Evolutionary conservation across 2,797 vertebrate species (phyloP).

Genomic region (Cheirogaleus major): DNA sequence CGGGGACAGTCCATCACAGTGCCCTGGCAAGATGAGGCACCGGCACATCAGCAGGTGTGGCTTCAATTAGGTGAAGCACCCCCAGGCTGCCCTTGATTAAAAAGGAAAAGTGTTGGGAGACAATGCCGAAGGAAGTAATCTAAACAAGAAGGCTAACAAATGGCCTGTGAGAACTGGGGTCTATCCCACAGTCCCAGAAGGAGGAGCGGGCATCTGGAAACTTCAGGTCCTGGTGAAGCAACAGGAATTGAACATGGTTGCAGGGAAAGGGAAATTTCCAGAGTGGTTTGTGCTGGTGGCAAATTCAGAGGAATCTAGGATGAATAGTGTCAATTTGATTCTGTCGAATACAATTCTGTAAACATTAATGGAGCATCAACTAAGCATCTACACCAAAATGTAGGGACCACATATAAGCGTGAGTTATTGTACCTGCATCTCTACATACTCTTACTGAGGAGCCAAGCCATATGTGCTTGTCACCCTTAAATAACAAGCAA

Average conservation of each 20-base stretch:
- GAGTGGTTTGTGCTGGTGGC: background rate
- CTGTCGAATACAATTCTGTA: background rate
- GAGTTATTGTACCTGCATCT: constrained; percentile 32
- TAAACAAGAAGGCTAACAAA: constrained; percentile 36
- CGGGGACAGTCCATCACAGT: background rate
- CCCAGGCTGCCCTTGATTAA: constrained; percentile 14
- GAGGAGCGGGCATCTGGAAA: background rate
- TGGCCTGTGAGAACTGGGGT: background rate
- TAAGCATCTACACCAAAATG: constrained; percentile 8
- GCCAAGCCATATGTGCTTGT: constrained; percentile 45
- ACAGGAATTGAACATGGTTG: background rate
- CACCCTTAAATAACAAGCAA: constrained; percentile 61
- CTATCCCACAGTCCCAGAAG: background rate
- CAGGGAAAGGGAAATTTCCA: background rate
- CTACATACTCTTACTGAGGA: background rate
- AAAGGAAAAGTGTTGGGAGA: background rate
- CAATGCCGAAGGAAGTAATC: constrained; percentile 11
- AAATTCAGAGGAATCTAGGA: background rate
- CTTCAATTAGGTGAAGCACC: background rate
- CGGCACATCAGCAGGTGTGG: background rate
- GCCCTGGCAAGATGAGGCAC: background rate
- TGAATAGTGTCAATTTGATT: constrained; percentile 1
- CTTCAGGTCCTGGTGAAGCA: background rate
- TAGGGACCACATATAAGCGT: background rate
- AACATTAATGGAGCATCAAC: constrained; percentile 9